phyloP scores from a whole-genome alignment of 2,888 invertebrate species.

The Hyalella azteca region DNA sequence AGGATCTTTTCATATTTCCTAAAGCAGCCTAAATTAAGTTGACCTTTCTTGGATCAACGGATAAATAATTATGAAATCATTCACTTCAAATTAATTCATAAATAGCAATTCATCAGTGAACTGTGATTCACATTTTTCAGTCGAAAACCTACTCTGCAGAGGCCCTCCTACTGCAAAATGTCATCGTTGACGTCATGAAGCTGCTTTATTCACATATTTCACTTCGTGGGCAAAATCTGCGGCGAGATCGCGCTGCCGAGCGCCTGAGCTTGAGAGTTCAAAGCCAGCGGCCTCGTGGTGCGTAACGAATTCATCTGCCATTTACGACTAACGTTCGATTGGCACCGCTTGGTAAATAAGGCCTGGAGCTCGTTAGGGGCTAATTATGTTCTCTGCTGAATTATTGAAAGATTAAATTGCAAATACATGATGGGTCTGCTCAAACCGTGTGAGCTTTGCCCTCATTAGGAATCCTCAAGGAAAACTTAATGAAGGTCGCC shows the following conservation, averaged over 20 bases:
- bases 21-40: too few species aligned
- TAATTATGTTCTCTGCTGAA: not conserved
- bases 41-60: too few species aligned
- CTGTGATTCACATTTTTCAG: not conserved
- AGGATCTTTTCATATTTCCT: too few species aligned
- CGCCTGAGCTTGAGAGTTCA: too few species aligned
- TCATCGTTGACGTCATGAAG: not conserved
- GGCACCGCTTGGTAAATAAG: not conserved
- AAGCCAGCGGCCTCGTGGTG: slow-evolving; percentile 1
- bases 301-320: slow-evolving; percentile 2
- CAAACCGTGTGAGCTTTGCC: not conserved
- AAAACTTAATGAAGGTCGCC: too few species aligned
- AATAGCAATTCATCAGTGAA: not conserved
- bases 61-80: too few species aligned
- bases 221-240: not conserved
- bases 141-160: not conserved
- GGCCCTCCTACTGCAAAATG: too few species aligned
- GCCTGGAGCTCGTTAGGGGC: slow-evolving; percentile 7
- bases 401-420: not conserved
- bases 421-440: slow-evolving; percentile 7
- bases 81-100: not conserved
- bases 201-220: not conserved
- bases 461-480: slow-evolving; percentile 15
- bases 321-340: not conserved
- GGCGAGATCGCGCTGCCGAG: too few species aligned